phyloP scores from a whole-genome alignment of 2,113 vertebrate genomes.

The Lasiurus borealis region DNA sequence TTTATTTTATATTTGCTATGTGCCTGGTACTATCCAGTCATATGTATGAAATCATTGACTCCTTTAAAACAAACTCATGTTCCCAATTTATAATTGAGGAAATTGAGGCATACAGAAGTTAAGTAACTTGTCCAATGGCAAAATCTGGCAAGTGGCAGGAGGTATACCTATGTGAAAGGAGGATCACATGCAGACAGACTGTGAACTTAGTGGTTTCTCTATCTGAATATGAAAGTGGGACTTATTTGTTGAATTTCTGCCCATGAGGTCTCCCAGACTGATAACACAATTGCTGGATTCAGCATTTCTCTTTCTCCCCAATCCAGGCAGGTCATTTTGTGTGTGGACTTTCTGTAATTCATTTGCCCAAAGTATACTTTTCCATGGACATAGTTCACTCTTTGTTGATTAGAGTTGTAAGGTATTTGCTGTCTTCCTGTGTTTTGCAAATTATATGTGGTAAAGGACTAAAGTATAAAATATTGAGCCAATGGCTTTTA shows the following conservation, averaged over 20 bases:
- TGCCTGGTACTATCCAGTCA: not conserved
- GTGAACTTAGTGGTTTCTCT: not conserved
- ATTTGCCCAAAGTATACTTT: conserved; percentile 83
- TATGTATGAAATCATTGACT: not conserved
- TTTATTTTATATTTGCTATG: not conserved
- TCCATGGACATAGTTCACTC: conserved; percentile 82
- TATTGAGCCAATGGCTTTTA: conserved; percentile 54
- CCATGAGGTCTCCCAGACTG: not conserved
- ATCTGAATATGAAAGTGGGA: not conserved
- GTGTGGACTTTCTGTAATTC: conserved; percentile 83
- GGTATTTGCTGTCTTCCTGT: conserved; percentile 68
- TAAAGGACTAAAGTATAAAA: conserved; percentile 71
- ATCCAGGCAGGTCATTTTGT: conserved; percentile 56
- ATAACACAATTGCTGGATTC: conserved; percentile 39
- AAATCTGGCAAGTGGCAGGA: not conserved
- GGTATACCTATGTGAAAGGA: not conserved
- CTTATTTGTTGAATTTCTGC: conserved; percentile 19
- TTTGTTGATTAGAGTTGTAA: conserved; percentile 71
- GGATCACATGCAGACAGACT: not conserved
- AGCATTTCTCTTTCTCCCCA: conserved; percentile 68
- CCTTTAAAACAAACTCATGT: not conserved
- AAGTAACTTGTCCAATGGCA: not conserved
- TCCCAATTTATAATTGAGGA: conserved; percentile 13
- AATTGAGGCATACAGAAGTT: not conserved
- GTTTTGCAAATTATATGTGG: conserved; percentile 73